Evolutionary conservation across 1,140 invertebrate genomes (phyloP).

Genomic region (Diprion similis): DNA sequence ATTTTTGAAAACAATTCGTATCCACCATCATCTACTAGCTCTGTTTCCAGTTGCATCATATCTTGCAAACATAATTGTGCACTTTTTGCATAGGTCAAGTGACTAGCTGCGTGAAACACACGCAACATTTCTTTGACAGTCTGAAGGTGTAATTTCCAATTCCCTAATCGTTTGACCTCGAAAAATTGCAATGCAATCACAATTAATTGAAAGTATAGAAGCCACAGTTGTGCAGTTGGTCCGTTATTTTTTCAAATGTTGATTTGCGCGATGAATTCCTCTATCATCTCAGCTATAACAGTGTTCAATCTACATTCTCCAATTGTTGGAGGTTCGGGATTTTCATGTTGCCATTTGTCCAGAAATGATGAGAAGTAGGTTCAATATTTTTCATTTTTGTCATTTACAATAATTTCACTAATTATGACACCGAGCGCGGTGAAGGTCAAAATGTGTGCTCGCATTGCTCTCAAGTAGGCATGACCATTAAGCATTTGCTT

Average conservation of each 20-base stretch:
- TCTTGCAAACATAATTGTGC: conserved; percentile 50
- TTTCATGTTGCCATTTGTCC: not conserved
- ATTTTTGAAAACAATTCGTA: conserved; percentile 39
- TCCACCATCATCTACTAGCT: conserved; percentile 39
- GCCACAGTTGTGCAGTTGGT: conserved; percentile 22
- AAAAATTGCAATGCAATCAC: conserved; percentile 22
- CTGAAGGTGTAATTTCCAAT: conserved; percentile 41
- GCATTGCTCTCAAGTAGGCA: conserved; percentile 45
- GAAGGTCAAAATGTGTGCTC: conserved; percentile 34
- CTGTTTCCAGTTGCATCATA: conserved; percentile 38
- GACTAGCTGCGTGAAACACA: conserved; percentile 45
- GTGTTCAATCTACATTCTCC: not conserved
- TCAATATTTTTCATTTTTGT: not conserved
- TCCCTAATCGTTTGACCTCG: conserved; percentile 35
- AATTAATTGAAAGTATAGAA: conserved; percentile 28
- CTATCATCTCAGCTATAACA: not conserved
- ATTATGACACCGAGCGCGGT: conserved; percentile 36
- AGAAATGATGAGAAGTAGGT: not conserved
- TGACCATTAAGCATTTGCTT: conserved; percentile 49
- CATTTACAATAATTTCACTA: conserved; percentile 22
- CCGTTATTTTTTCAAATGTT: conserved; percentile 30
- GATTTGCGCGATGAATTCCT: conserved; percentile 31
- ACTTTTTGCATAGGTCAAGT: conserved; percentile 50
- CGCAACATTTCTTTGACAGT: conserved; percentile 42
- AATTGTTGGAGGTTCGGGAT: not conserved